These are phyloP conservation scores for Oxyura jamaicensis DNA, from an alignment of 2,113 vertebrate species.

Conservation along the genomic window DNA sequence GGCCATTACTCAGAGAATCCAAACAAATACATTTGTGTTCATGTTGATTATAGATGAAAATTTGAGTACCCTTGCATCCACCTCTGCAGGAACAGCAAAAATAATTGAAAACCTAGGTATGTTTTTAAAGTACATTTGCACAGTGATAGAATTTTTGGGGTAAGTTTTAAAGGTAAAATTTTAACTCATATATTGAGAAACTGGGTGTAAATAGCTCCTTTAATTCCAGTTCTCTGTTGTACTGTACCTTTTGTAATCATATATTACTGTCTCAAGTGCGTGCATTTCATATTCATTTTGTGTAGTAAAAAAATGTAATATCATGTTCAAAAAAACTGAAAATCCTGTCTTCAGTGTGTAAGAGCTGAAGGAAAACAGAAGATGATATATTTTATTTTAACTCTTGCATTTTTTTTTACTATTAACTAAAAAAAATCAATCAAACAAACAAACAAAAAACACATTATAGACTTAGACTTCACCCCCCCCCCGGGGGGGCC, in stretches of 20 bases:
- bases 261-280: not conserved
- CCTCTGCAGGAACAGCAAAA: not conserved
- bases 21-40: not conserved
- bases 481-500: too few species aligned
- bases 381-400: not conserved
- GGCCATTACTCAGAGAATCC: not conserved
- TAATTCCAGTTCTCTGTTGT: not conserved
- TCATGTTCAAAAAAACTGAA: not conserved
- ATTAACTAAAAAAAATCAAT: not conserved
- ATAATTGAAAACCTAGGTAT: fast-evolving
- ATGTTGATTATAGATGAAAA: not conserved
- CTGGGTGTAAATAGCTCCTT: not conserved
- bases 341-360: not conserved
- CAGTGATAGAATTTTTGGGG: not conserved
- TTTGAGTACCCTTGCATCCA: not conserved
- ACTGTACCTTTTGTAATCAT: not conserved
- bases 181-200: not conserved
- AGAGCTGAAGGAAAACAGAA: not conserved
- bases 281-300: not conserved
- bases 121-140: not conserved
- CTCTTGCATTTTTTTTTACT: not conserved
- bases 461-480: not conserved
- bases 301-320: not conserved
- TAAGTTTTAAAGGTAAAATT: not conserved
- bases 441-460: not conserved